phyloP scores from a whole-genome alignment of 2,797 vertebrate species.

The Sebastes elongatus region DNA sequence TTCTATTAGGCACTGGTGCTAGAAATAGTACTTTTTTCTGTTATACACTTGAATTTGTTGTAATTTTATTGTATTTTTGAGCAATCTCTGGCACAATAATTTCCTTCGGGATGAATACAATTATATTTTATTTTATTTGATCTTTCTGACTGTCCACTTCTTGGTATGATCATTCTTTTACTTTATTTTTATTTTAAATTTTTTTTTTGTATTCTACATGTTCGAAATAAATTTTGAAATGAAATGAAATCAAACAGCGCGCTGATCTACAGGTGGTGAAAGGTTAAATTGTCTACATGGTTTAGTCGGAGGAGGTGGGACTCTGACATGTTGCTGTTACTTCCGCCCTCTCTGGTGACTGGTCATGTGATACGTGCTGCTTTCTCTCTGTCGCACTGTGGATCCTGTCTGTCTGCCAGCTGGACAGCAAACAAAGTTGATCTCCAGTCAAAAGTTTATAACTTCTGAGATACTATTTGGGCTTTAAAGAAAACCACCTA shows the following conservation, averaged over 20 bases:
- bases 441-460: constrained; percentile 10
- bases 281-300: fast-evolving
- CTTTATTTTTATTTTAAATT: too few relatives aligned
- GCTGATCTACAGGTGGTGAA: not conserved
- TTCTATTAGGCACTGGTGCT: too few relatives aligned
- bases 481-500: not conserved
- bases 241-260: fast-evolving
- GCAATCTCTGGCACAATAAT: too few relatives aligned
- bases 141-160: too few relatives aligned
- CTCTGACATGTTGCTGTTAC: not conserved
- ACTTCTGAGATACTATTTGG: not conserved
- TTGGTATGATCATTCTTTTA: too few relatives aligned
- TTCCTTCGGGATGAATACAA: too few relatives aligned
- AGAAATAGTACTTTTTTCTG: too few relatives aligned
- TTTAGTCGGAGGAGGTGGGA: too few relatives aligned
- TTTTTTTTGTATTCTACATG: too few relatives aligned
- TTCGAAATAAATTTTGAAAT: too few relatives aligned
- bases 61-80: too few relatives aligned
- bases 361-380: constrained; percentile 63
- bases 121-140: fast-evolving
- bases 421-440: constrained; percentile 13
- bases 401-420: not conserved
- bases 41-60: too few relatives aligned
- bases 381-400: not conserved
- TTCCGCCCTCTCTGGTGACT: not conserved